phyloP scores from a whole-genome alignment of 2,113 vertebrate species.

The Electrona antarctica region DNA sequence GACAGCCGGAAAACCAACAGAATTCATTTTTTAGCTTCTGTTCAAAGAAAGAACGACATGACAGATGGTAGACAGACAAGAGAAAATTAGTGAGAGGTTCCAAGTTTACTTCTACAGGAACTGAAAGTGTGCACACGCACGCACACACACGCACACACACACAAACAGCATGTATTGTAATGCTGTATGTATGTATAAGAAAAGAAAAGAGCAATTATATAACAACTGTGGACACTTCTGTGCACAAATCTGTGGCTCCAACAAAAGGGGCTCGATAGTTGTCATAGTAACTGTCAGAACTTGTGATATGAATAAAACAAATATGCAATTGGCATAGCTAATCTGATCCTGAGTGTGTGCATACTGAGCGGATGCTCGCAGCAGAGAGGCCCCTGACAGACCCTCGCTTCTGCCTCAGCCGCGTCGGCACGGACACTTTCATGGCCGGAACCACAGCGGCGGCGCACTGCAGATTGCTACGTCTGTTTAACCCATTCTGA shows the following conservation, averaged over 20 bases:
- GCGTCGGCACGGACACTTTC: background rate
- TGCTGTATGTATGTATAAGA: no score
- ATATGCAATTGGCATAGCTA: constrained; percentile 67
- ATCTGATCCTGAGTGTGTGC: constrained; percentile 58
- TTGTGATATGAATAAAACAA: constrained; percentile 67
- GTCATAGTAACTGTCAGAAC: constrained; percentile 64
- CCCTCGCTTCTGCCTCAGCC: background rate
- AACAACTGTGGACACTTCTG: no score
- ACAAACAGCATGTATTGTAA: no score
- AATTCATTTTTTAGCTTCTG: no score
- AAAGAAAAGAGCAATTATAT: no score
- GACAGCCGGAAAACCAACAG: background rate
- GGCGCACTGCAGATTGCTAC: constrained; percentile 26
- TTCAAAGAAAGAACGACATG: background rate
- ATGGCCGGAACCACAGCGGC: constrained; percentile 7
- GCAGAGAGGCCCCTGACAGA: constrained; percentile 33
- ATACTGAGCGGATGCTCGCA: constrained; percentile 46
- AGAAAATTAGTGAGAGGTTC: constrained; percentile 29
- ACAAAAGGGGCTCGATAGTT: constrained; percentile 51
- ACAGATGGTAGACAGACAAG: constrained; percentile 40
- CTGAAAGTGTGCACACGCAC: background rate
- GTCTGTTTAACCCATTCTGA: no score
- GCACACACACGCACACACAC: no score
- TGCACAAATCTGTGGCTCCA: constrained; percentile 7
- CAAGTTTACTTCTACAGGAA: constrained; percentile 16